These are phyloP conservation scores for Drosophila ironensis DNA, from an alignment of 1,140 invertebrate genomes.

Conservation along the genomic window DNA sequence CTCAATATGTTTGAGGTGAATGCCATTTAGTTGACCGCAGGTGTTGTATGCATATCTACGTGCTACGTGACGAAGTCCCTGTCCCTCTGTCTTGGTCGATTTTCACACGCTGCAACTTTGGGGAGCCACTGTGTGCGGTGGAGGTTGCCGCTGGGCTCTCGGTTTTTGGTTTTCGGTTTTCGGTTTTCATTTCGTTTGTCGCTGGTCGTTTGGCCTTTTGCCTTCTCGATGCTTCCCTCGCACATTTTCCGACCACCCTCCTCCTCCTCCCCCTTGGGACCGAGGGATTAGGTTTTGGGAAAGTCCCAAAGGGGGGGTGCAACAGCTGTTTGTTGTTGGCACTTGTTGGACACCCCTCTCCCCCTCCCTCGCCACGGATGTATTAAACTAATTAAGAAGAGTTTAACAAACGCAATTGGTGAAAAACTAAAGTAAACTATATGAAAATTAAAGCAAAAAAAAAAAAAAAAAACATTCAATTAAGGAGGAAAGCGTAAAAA, in stretches of 20 bases:
- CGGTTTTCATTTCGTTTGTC: slow-evolving; percentile 12
- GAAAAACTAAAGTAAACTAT: background rate
- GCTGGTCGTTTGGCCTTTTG: slow-evolving; percentile 18
- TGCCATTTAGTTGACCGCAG: background rate
- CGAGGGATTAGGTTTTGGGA: background rate
- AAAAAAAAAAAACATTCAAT: too few relatives aligned
- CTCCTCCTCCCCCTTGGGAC: background rate
- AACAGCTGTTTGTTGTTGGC: slow-evolving; percentile 16
- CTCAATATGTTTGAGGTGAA: background rate
- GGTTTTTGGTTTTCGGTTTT: background rate
- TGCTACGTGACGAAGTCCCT: slow-evolving; percentile 39
- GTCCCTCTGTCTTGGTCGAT: slow-evolving; percentile 29
- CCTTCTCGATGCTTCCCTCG: slow-evolving; percentile 46
- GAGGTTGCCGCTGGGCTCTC: slow-evolving; percentile 3
- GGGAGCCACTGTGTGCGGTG: background rate
- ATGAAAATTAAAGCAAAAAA: background rate
- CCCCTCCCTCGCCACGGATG: too few relatives aligned
- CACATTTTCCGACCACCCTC: too few relatives aligned
- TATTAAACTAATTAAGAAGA: too few relatives aligned
- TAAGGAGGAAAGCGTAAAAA: too few relatives aligned
- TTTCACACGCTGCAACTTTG: slow-evolving; percentile 51
- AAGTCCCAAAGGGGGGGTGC: background rate
- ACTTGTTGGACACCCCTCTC: too few relatives aligned
- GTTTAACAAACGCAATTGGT: too few relatives aligned
- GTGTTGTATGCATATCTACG: background rate